Evolutionary conservation across 2,888 invertebrate species (phyloP), one percentile per base, ranked within the genome.

Genomic region (Diabrotica balteata): DNA sequence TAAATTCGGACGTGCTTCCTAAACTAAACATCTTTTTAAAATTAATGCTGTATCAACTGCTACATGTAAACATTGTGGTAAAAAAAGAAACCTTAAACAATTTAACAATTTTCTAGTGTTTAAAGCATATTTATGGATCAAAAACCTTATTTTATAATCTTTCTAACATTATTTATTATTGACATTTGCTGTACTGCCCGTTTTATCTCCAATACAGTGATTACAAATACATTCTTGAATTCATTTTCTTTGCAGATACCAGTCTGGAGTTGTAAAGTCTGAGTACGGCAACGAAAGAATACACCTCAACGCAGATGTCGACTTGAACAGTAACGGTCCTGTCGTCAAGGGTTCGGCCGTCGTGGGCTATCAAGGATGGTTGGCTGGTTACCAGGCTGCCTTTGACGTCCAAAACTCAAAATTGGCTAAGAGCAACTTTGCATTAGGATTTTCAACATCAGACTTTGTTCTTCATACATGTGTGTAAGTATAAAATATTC

Each of bases 391-490:
- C 81, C 92, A 95, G 84, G 90, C 93, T 79, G 93, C 93, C 75
- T 97, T 96, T 83, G 98, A 98, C 86, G 90, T 95, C 47, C 91
- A 95, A 81, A 94, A 96, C 82, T 90, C 92, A 77, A 96, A 96
- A 86, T 87, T 98, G 78, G 91, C 93, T 75, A 94, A 93, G 86
- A 97, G 95, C 86, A 97, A 97, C 87, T 93, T 97, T 84, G 94
- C 96, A 71, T 89, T 98, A 80, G 98, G 98, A 66, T 97, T 95
- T 86, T 87, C 90, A 73, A 91, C 93, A 78, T 91, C 91, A 70
- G 97, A 98, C 85, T 97, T 98, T 85, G 93, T 93, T 79, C 89
- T 99, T 73, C 96, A 98, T 86, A 94, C 97, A 79, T 92, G 92
- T 86, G 95, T 98, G 96, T 97, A 91, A 92, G 95, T 93, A 72